Conservation (phyloP, 2,888 invertebrate genomes). For the Lasioglossum villosulum region DNA sequence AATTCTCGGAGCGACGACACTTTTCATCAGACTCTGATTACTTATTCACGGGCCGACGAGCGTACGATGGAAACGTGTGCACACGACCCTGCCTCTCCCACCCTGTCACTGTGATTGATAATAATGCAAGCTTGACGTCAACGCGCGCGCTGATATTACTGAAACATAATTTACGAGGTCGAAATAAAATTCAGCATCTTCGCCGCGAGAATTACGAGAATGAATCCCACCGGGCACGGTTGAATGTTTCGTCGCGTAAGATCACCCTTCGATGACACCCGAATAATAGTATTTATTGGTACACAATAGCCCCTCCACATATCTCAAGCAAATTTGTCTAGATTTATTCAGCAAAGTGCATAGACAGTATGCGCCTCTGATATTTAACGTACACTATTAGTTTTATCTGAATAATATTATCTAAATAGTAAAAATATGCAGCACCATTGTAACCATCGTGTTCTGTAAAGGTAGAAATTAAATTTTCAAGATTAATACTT, state of each 20-base stretch:
- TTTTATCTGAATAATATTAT: too few species aligned
- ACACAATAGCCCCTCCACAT: not conserved
- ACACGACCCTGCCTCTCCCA: constrained; percentile 46
- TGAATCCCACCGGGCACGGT: constrained; percentile 1
- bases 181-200: constrained; percentile 76
- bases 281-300: not conserved
- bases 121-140: constrained; percentile 75
- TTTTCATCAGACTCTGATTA: constrained; percentile 79
- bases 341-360: not conserved
- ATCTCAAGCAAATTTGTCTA: not conserved
- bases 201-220: constrained; percentile 32
- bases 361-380: too few species aligned
- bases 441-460: not conserved
- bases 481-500: not conserved
- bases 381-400: too few species aligned
- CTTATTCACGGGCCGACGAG: constrained; percentile 76
- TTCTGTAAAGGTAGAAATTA: not conserved
- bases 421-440: not conserved
- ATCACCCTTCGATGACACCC: not conserved
- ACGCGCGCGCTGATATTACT: constrained; percentile 73
- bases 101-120: constrained; percentile 79
- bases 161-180: constrained; percentile 78
- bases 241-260: constrained; percentile 17
- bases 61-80: constrained; percentile 66
- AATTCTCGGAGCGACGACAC: constrained; percentile 76